These are phyloP conservation scores for Ancistrus triradiatus DNA, from an alignment of 2,113 vertebrate genomes.

Conservation along the genomic window DNA sequence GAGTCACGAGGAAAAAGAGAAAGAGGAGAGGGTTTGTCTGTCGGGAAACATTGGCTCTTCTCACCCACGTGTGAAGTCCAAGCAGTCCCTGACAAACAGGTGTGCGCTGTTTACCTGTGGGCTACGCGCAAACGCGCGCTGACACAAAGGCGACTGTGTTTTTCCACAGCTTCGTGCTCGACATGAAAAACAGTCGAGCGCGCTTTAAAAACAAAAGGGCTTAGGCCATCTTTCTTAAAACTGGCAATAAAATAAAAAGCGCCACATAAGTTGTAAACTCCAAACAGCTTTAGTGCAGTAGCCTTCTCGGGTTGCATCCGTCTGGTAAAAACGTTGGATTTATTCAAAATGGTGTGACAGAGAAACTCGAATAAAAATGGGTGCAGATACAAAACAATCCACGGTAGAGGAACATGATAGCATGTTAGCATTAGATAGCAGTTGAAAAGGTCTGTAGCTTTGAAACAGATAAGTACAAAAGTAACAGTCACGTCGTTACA, in stretches of 20 bases:
- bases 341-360: slow-evolving; percentile 24
- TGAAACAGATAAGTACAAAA: not conserved
- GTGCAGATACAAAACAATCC: slow-evolving; percentile 29
- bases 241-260: not conserved
- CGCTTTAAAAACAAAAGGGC: too few relatives aligned
- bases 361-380: slow-evolving; percentile 24
- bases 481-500: not conserved
- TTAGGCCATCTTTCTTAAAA: too few relatives aligned
- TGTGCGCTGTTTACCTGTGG: slow-evolving; percentile 34
- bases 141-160: slow-evolving; percentile 47
- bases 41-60: slow-evolving; percentile 35
- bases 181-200: not conserved
- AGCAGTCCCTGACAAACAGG: slow-evolving; percentile 45
- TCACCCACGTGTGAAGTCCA: slow-evolving; percentile 23
- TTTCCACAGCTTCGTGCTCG: slow-evolving; percentile 15
- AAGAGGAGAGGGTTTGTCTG: slow-evolving; percentile 15
- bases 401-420: not conserved
- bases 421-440: too few relatives aligned
- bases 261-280: too few relatives aligned
- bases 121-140: slow-evolving; percentile 46
- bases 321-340: slow-evolving; percentile 11
- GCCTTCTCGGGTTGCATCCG: not conserved
- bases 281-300: too few relatives aligned
- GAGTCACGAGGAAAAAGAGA: not conserved
- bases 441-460: not conserved